Base-by-base conservation (phyloP, 2,113 vertebrate species). In the Nematolebias whitei region DNA sequence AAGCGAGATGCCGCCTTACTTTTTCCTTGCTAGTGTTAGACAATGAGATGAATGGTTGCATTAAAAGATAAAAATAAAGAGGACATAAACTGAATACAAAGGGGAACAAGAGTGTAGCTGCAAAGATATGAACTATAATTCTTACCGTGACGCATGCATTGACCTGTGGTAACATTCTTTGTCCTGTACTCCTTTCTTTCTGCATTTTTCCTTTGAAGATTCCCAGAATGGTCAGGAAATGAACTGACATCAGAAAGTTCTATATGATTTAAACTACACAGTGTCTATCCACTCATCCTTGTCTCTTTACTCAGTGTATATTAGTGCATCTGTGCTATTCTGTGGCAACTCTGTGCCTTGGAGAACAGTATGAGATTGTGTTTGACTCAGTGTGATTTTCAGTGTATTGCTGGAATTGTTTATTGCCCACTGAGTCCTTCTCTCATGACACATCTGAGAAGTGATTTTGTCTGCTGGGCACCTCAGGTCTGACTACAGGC, bases 21-120 rank as follows among this genome's bases (percentile, higher is more conserved):
- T 87, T 65, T 82, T 84, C 57, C 50, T 10, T 65, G 48, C 74
- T 58, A 59, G 68, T 44, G 55, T 86, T 69, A 80, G 84, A 86
- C 87, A 87, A 77, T 82, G 80, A 88, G 86, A 91, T 48, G 60
- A 90, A 89, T 88, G 84, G 87, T 78, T 83, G 86, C 82, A 89
- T 91, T 91, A 88, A 88, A 90, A 90, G 88, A 90, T 89, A 90
- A 91, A 87, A 85, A 35, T 60, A 85, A 82, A 77, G 61, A 52
- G 71, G 75, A 83, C 77, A 78, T 63, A 66, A 79, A 69, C 67
- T 71, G 84, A 88, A 86, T 85, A 80, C 85, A 87, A 85, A 85
- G 29, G 62, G 61, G 68, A 76, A 83, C 78, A 81, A 10, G 50
- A 80, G 69, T 20, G 6, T 32, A 63, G 80, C 71, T 74, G 57